A percentile compares a stretch with the other conserved stretches of the same genome.
Evolutionary conservation across 1,140 invertebrate species (phyloP).

Genomic region (Camponotus floridanus): DNA sequence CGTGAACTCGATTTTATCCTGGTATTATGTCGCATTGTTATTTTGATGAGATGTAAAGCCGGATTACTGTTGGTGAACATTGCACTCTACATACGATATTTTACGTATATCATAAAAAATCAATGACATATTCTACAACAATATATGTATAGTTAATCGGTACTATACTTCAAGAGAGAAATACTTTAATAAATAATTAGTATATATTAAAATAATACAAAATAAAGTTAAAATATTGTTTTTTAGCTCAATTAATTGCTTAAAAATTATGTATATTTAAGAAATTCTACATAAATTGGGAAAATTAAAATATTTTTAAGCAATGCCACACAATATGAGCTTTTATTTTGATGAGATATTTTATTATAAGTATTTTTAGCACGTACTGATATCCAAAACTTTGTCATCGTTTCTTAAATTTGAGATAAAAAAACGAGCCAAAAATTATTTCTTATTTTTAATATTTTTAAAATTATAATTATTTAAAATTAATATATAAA

Average conservation of each 20-base stretch:
- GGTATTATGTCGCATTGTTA: slow-evolving; percentile 68
- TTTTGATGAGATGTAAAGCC: slow-evolving; percentile 73
- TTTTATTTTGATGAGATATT: too few species aligned
- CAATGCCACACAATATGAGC: too few species aligned
- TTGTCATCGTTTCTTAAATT: too few species aligned
- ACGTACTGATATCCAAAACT: too few species aligned
- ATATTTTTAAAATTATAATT: too few species aligned
- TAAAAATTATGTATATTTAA: not conserved
- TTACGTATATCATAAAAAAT: not conserved
- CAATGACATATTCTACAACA: slow-evolving; percentile 9
- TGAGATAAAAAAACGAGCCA: too few species aligned
- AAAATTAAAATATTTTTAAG: too few species aligned
- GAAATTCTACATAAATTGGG: not conserved
- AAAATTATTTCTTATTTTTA: too few species aligned
- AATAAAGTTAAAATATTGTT: not conserved
- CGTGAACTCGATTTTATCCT: slow-evolving; percentile 57
- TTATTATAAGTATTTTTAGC: too few species aligned
- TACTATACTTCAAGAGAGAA: not conserved
- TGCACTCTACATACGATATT: slow-evolving; percentile 46
- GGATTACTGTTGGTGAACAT: slow-evolving; percentile 67
- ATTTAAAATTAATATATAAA: too few species aligned
- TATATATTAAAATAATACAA: slow-evolving; percentile 1
- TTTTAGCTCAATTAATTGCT: not conserved
- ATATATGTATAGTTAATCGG: slow-evolving; percentile 1
- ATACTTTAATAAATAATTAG: slow-evolving; percentile 10